Base-by-base conservation (phyloP, 2,797 vertebrate species). In the Epinephelus coioides region DNA sequence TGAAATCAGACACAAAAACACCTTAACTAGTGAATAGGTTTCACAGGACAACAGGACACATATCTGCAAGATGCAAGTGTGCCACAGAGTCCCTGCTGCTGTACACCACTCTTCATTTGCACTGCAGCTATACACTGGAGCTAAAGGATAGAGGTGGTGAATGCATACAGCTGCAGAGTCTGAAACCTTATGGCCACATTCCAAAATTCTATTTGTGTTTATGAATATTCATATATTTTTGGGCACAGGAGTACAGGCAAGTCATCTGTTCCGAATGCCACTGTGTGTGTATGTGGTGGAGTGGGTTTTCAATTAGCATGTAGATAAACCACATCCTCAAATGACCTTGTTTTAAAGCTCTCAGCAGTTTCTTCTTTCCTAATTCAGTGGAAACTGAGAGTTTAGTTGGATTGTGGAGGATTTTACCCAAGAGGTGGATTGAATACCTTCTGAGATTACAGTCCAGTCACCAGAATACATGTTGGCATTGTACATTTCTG, bases 201-300 rank as follows among this genome's bases (percentile, higher is more conserved):
- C 76, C 76, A 78, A 75, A 85, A 70, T 53, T 75, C 30, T 46
- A 21, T 71, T 56, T 67, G 11, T 53, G 51, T 60, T 68, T 62
- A 88, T 88, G 84, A 89, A 90, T 89, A 89, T 90, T 87, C 80
- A 89, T 69, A 34, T 70, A 34, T 14, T 60, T 70, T 30, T 64
- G 44, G 70, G 21, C 3, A 6, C 74, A 78, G 66, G 69, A 72
- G 79, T 40, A 49, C 21, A 71, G 68, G 71, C 19, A 68, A 49
- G 30, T 86, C 57, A 70, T 80, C 66, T 83, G 27, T 69, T 85
- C 34, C n/a, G 3, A 78, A 64, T 73, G 62, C n/a, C 11, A 23
- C 14, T 75, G 21, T 18, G 1, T 67, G 15, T 43, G 38, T 14
- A 18, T 47, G 21, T 44, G 27, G 49, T 54, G 1, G 30, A 56